A percentile compares a stretch with the other conserved stretches of the same genome.
Conservation (phyloP, 2,797 vertebrate genomes). For the Artibeus lituratus region DNA sequence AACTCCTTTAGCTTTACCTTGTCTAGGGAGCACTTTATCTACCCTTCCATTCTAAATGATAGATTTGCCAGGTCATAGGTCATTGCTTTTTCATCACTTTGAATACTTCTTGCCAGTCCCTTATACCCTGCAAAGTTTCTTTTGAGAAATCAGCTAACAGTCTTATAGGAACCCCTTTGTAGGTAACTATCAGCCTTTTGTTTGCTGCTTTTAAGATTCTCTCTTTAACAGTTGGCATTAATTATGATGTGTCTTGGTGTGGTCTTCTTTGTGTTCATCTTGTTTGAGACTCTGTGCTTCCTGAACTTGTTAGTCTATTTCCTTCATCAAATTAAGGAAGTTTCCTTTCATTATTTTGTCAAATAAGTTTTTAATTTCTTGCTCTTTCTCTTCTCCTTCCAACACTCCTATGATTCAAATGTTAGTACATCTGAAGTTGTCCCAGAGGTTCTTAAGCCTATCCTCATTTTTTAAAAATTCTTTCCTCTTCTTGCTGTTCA, state of each 20-base stretch:
- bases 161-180: not conserved
- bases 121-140: not conserved
- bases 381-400: not conserved
- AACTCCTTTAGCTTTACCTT: not conserved
- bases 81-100: not conserved
- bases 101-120: not conserved
- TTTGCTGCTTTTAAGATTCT: not conserved
- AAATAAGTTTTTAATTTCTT: not conserved
- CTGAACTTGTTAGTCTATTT: not conserved
- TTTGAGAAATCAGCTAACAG: not conserved
- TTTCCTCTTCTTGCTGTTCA: not conserved
- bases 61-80: not conserved
- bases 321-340: not conserved
- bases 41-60: not conserved
- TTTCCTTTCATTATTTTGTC: not conserved
- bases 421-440: not conserved
- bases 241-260: not conserved
- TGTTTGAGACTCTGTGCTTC: not conserved
- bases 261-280: not conserved
- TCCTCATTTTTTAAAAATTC: not conserved
- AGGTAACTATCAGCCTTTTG: not conserved
- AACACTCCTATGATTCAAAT: not conserved
- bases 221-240: not conserved
- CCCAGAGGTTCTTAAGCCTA: not conserved
- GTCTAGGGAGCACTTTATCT: not conserved